Conservation (phyloP, 2,888 invertebrate species). For the Herminia tarsipennalis region DNA sequence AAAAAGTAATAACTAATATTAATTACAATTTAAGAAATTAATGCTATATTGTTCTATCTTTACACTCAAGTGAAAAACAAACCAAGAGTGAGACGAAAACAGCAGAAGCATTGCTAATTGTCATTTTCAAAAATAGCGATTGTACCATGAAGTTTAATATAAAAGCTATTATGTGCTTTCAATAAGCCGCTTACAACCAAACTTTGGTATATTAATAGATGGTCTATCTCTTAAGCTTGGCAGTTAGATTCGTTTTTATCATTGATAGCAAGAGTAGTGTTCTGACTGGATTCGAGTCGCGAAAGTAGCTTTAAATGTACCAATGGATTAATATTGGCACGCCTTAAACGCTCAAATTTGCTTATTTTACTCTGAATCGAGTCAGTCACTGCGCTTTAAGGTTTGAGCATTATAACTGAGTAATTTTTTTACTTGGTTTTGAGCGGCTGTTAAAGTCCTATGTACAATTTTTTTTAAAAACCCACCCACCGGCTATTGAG, state of each 20-base stretch:
- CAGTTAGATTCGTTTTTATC: slow-evolving; percentile 5
- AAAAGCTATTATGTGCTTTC: slow-evolving; percentile 19
- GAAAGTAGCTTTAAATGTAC: slow-evolving; percentile 1
- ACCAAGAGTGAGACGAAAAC: no score
- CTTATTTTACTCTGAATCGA: slow-evolving; percentile 5
- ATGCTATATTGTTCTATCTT: no score
- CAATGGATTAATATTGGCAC: slow-evolving; percentile 6
- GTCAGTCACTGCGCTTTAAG: slow-evolving; percentile 1
- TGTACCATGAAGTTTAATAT: slow-evolving; percentile 21
- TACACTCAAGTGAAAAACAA: no score
- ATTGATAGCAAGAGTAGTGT: not conserved
- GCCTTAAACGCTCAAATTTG: slow-evolving; percentile 6
- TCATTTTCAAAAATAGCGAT: slow-evolving; percentile 22
- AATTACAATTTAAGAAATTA: no score
- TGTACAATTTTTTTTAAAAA: slow-evolving; percentile 31
- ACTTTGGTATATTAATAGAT: slow-evolving; percentile 3
- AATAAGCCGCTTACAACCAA: slow-evolving; percentile 26
- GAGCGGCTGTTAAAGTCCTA: slow-evolving; percentile 20
- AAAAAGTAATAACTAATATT: no score
- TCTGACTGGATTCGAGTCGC: slow-evolving; percentile 1
- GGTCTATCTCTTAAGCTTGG: slow-evolving; percentile 6
- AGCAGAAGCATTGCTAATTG: not conserved
- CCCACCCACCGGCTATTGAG: slow-evolving; percentile 36
- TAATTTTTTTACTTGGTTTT: slow-evolving; percentile 8
- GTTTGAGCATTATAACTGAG: slow-evolving; percentile 3